Conservation (phyloP, 2,888 invertebrate species). For the Zaprionus obscuricornis region DNA sequence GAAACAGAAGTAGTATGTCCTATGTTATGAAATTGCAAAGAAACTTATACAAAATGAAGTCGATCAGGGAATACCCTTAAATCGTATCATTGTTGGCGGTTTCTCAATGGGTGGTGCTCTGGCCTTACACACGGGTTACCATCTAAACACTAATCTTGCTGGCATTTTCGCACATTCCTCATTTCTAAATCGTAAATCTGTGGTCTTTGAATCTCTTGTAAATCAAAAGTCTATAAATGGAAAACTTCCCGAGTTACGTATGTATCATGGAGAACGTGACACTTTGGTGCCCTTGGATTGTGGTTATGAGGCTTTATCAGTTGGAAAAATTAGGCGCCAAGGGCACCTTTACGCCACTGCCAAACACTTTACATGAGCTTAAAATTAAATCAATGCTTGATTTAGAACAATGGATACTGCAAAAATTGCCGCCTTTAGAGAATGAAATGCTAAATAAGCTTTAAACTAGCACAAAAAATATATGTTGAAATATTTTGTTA, state of each 20-base stretch:
- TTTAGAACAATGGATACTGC: conserved; percentile 87
- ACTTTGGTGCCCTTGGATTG: conserved; percentile 87
- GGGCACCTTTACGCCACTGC: conserved; percentile 86
- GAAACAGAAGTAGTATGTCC: conserved; percentile 71
- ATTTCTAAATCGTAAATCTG: conserved; percentile 89
- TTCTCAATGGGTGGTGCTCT: conserved; percentile 95
- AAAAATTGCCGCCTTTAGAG: conserved; percentile 83
- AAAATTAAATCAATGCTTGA: conserved; percentile 85
- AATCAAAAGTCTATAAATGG: conserved; percentile 41
- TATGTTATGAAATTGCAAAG: conserved; percentile 84
- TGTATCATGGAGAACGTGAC: conserved; percentile 84
- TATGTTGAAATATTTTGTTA: too few species aligned
- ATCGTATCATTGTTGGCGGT: conserved; percentile 90
- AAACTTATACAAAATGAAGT: conserved; percentile 88
- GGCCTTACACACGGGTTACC: conserved; percentile 89
- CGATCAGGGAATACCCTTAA: conserved; percentile 86
- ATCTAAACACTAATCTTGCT: conserved; percentile 87
- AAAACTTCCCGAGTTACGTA: conserved; percentile 72
- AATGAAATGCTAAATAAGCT: conserved; percentile 17
- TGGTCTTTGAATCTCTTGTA: conserved; percentile 87
- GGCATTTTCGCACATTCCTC: conserved; percentile 91
- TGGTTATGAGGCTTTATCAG: conserved; percentile 86
- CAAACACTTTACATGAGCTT: conserved; percentile 87
- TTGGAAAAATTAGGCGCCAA: conserved; percentile 86
- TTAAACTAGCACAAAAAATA: background rate